These are phyloP conservation scores for Ceyx melanurus DNA, from an alignment of 2,113 vertebrate species.

Conservation along the genomic window DNA sequence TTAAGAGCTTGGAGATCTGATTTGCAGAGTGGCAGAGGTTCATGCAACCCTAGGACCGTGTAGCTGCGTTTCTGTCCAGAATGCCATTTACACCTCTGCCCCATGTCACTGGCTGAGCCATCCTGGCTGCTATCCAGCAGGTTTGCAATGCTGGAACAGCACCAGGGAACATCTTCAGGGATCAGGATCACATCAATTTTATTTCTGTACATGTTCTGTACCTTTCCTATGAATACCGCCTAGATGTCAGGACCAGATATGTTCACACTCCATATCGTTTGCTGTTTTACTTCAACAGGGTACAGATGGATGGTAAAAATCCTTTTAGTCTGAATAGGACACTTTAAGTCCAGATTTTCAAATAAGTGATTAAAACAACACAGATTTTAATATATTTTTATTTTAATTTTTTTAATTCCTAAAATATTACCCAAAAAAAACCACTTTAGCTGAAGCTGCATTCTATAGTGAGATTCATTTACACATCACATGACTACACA, in stretches of 20 bases:
- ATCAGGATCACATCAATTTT: not conserved
- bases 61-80: not conserved
- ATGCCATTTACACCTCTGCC: rapidly evolving
- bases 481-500: not conserved
- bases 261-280: not conserved
- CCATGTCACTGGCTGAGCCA: rapidly evolving
- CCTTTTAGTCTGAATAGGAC: not conserved
- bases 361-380: not conserved
- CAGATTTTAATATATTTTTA: not conserved
- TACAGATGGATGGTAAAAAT: not conserved
- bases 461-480: not conserved
- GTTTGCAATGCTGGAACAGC: not conserved
- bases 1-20: not conserved
- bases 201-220: not conserved
- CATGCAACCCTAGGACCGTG: not conserved
- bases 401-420: not conserved
- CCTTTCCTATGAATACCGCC: not conserved
- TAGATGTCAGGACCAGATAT: not conserved
- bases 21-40: rapidly evolving
- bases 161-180: not conserved
- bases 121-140: not conserved
- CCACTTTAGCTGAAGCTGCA: not conserved
- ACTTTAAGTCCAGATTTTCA: not conserved
- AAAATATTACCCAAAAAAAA: not conserved
- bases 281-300: not conserved